Base-by-base conservation (phyloP, 1,140 invertebrate species). In the Lepidotrigona ventralis region DNA sequence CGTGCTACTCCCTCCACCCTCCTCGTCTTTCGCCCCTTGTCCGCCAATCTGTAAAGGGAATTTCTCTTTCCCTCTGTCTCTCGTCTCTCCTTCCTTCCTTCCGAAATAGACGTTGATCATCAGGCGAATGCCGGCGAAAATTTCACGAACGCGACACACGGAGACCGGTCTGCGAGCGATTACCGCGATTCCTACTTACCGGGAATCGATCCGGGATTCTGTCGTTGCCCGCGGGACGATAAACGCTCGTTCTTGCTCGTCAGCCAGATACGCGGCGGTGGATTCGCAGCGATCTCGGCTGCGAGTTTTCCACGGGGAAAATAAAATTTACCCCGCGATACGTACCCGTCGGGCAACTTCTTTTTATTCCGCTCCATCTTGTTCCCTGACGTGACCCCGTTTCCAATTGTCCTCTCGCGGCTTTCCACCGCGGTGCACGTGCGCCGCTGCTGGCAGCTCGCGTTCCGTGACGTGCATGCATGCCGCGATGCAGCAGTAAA, bases 351-450 rank as follows among this genome's bases (percentile, higher is more conserved):
- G 12, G 21, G 23, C 39, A 77, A 56, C 74, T 78, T 17, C 77
- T 84, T 79, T 79, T 84, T 79, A 84, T 79, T 79, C 77, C 56
- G 82, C 56, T 73, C 77, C 58, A 79, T 84, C 82, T 84, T 56
- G 81, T 60, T 72, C 75, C 69, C 56, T 72, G 81, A 79, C 81
- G 81, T 79, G 81, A 83, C 81, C 81, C 76, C 76, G 81, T 83
- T 83, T 69, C 69, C 81, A 78, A 83, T 79, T 79, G 76, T 79
- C 81, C 68, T 83, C 68, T 26, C 81, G 76, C 69, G 46, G 76
- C 76, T 72, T 83, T 79, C 68, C 63, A 56, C 81, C 74, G 81
- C 74, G 64, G 64, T 70, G 81, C 81, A 82, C 81, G 81, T 77
- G 74, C 81, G 64, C 80, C 54, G 26, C 54, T 82, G 64, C 54